phyloP scores from a whole-genome alignment of 2,888 invertebrate genomes.

The Clivina fossor region DNA sequence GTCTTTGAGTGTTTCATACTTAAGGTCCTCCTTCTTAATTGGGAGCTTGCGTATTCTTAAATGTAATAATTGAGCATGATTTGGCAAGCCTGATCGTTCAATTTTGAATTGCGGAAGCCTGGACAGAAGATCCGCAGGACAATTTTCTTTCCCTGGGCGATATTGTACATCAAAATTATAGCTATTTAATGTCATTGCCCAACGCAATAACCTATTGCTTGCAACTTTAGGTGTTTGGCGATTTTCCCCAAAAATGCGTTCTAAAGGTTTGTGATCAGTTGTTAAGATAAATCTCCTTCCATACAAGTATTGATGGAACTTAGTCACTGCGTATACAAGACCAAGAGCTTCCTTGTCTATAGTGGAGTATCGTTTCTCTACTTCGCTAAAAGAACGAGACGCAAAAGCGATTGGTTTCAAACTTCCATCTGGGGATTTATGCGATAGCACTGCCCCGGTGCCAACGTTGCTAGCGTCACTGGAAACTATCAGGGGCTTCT shows the following conservation, averaged over 20 bases:
- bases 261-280: slow-evolving; percentile 48
- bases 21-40: too few relatives aligned
- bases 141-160: slow-evolving; percentile 4
- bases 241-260: slow-evolving; percentile 41
- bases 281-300: slow-evolving; percentile 40
- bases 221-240: slow-evolving; percentile 38
- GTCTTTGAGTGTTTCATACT: too few relatives aligned
- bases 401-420: slow-evolving; percentile 39
- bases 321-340: slow-evolving; percentile 39
- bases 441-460: slow-evolving; percentile 43
- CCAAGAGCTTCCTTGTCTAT: slow-evolving; percentile 41
- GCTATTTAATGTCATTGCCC: slow-evolving; percentile 43
- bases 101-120: too few relatives aligned
- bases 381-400: slow-evolving; percentile 33
- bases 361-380: slow-evolving; percentile 40
- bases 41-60: too few relatives aligned
- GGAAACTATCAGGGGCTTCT: slow-evolving; percentile 22
- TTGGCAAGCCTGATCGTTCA: too few relatives aligned
- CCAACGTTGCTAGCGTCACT: slow-evolving; percentile 46
- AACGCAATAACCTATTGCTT: slow-evolving; percentile 41
- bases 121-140: neutral
- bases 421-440: slow-evolving; percentile 33
- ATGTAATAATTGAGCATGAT: too few relatives aligned
- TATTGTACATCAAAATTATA: slow-evolving; percentile 38
- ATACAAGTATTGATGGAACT: slow-evolving; percentile 35